These are phyloP conservation scores for Acyrthosiphon pisum DNA, from an alignment of 1,140 invertebrate genomes.

Conservation along the genomic window DNA sequence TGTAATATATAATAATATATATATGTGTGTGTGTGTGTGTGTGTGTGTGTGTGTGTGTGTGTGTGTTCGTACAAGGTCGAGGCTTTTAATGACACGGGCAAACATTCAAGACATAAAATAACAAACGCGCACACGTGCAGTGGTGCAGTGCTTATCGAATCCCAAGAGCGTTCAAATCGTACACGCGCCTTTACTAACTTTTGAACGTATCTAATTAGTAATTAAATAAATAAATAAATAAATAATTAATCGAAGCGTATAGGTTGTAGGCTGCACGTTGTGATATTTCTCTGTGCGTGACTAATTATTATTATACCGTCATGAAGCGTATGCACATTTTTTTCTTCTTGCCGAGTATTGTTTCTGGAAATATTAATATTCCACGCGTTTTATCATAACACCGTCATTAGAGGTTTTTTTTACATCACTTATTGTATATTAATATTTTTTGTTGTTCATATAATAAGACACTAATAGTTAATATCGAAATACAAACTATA, in stretches of 20 bases:
- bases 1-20: not conserved
- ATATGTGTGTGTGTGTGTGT: not conserved
- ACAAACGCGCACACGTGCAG: not conserved
- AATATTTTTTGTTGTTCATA: not conserved
- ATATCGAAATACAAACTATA: not conserved
- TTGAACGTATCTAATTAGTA: not conserved
- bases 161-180: not conserved
- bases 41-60: not conserved
- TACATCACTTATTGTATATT: not conserved
- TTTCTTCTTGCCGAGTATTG: not conserved
- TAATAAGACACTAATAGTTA: not conserved
- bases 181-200: not conserved
- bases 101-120: not conserved
- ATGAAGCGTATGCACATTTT: not conserved
- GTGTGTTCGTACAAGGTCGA: not conserved
- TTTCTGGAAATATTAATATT: not conserved
- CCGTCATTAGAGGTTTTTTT: not conserved
- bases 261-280: not conserved
- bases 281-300: not conserved
- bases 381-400: not conserved
- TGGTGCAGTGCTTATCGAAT: not conserved
- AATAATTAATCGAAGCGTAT: not conserved
- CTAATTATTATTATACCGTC: not conserved
- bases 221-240: conserved; percentile 1
- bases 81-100: not conserved